A percentile compares a stretch with the other conserved stretches of the same genome.
Evolutionary conservation across 2,888 invertebrate genomes (phyloP).

Genomic region (Copidosoma aretas): DNA sequence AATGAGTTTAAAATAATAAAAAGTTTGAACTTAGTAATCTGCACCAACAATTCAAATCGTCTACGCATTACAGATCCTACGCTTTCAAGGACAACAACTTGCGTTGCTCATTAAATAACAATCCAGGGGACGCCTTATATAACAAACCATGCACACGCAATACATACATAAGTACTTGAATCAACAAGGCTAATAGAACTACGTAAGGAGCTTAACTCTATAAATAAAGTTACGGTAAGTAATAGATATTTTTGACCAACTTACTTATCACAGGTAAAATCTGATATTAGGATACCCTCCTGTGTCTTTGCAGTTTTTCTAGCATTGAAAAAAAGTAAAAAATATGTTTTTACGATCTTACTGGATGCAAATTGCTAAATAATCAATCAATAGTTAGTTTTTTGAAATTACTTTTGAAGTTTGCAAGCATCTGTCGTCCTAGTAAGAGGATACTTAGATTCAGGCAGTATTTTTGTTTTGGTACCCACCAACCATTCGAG

Average conservation of each 20-base stretch:
- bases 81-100: slow-evolving; percentile 28
- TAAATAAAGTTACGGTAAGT: slow-evolving; percentile 3
- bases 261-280: slow-evolving; percentile 73
- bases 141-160: slow-evolving; percentile 16
- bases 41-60: too few species aligned
- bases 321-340: slow-evolving; percentile 38
- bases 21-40: too few species aligned
- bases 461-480: slow-evolving; percentile 67
- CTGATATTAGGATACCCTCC: slow-evolving; percentile 48
- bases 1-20: too few species aligned
- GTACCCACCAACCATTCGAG: slow-evolving; percentile 74
- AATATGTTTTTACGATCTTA: background rate
- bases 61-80: background rate
- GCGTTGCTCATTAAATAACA: slow-evolving; percentile 14
- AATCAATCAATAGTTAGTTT: background rate
- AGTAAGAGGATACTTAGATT: slow-evolving; percentile 71
- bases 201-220: background rate
- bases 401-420: slow-evolving; percentile 57
- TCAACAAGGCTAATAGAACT: background rate
- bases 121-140: slow-evolving; percentile 19
- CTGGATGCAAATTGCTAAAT: background rate
- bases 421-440: slow-evolving; percentile 64
- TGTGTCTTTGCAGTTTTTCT: slow-evolving; percentile 48
- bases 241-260: slow-evolving; percentile 47
- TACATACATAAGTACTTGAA: slow-evolving; percentile 1